Percentiles rank a stretch among this genome's conserved stretches.
These are phyloP conservation scores for rabbit (Oryctolagus cuniculus) DNA, from an alignment of 2,113 vertebrate genomes.

Conservation along the genomic window DNA sequence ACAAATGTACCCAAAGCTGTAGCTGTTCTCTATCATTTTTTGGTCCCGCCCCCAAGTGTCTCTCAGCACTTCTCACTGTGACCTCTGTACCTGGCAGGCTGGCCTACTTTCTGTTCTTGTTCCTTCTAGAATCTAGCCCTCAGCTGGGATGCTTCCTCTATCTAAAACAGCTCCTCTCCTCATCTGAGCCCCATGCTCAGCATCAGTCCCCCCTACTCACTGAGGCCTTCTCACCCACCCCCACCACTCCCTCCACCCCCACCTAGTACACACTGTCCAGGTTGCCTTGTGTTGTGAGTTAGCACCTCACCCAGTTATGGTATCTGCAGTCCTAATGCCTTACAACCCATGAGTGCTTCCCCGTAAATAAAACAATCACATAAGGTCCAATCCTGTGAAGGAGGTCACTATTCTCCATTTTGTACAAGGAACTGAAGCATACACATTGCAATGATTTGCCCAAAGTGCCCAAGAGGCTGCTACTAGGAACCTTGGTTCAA, in stretches of 20 bases:
- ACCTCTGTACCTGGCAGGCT: not conserved
- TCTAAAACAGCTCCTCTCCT: not conserved
- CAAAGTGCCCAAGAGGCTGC: not conserved
- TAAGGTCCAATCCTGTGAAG: not conserved
- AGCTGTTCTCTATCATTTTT: not conserved
- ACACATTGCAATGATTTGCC: not conserved
- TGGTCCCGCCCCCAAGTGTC: not conserved
- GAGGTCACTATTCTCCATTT: not conserved
- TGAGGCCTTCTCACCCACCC: not conserved
- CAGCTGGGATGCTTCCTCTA: not conserved
- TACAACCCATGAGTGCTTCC: not conserved
- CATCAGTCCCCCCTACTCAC: not conserved
- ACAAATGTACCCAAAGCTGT: too few relatives aligned
- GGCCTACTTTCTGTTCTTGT: not conserved
- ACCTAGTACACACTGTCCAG: not conserved
- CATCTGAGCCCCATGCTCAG: not conserved
- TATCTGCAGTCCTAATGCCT: not conserved
- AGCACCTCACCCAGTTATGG: not conserved
- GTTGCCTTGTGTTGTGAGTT: not conserved
- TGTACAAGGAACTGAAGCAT: not conserved
- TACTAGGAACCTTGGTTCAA: not conserved
- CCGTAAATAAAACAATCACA: not conserved
- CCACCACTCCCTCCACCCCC: not conserved
- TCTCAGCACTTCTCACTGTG: rapidly evolving
- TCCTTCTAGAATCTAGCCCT: not conserved